Percentiles rank a stretch among this genome's conserved stretches.
phyloP scores from a whole-genome alignment of 1,140 invertebrate genomes.

The Eriocheir sinensis region DNA sequence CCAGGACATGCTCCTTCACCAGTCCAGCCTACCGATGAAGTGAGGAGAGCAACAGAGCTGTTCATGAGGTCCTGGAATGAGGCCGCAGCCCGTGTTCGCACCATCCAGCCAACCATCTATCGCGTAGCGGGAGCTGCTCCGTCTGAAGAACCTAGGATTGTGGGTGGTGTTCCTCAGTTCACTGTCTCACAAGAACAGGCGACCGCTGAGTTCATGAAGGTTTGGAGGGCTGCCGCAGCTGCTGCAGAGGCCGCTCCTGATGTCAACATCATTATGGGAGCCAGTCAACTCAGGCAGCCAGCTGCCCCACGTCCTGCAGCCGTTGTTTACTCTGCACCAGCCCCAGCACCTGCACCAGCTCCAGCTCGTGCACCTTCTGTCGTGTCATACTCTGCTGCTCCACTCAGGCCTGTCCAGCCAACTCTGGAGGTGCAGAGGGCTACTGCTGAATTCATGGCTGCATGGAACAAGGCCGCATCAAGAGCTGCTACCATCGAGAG shows the following conservation, averaged over 20 bases:
- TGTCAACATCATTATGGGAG: constrained; percentile 68
- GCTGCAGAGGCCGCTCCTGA: constrained; percentile 61
- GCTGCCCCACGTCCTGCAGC: not conserved
- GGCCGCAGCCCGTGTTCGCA: constrained; percentile 44
- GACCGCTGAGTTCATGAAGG: constrained; percentile 61
- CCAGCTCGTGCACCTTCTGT: constrained; percentile 12
- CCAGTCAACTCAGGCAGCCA: not conserved
- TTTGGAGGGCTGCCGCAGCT: constrained; percentile 58
- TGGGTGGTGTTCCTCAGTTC: constrained; percentile 43
- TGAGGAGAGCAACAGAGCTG: constrained; percentile 48
- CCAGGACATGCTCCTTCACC: not conserved
- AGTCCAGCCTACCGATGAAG: constrained; percentile 38
- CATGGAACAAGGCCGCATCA: constrained; percentile 60
- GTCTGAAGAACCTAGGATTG: not conserved
- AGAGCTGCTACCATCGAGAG: not conserved
- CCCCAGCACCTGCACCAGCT: not conserved
- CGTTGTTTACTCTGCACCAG: constrained; percentile 16
- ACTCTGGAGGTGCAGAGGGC: constrained; percentile 58
- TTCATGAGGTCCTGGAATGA: constrained; percentile 59
- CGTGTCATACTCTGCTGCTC: constrained; percentile 2
- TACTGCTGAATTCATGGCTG: constrained; percentile 68
- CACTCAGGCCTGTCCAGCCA: constrained; percentile 31
- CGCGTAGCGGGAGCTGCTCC: constrained; percentile 8
- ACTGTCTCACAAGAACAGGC: constrained; percentile 27
- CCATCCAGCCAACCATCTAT: constrained; percentile 53